Percentiles rank a stretch among this genome's conserved stretches.
These are phyloP conservation scores for Callorhinus ursinus DNA, from an alignment of 2,113 vertebrate species.

Conservation along the genomic window DNA sequence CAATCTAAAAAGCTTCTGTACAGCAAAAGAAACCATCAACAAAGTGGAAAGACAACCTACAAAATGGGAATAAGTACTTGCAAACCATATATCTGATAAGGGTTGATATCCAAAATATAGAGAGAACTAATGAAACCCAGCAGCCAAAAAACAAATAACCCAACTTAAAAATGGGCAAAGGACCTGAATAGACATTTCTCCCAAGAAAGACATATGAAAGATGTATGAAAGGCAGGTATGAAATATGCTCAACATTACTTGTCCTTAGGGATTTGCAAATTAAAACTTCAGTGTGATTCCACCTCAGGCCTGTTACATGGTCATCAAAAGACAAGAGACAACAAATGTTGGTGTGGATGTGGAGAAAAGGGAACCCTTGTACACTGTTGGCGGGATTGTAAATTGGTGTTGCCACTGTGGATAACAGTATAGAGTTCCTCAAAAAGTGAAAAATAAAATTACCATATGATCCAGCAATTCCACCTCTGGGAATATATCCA, in stretches of 20 bases:
- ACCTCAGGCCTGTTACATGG: neutral
- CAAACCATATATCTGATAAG: neutral
- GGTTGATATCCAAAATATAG: neutral
- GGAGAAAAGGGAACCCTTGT: neutral
- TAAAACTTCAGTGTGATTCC: neutral
- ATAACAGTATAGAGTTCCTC: neutral
- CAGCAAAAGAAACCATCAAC: neutral
- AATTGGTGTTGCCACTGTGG: neutral
- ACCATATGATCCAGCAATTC: neutral
- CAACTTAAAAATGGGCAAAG: neutral
- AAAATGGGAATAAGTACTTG: neutral
- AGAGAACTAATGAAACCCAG: neutral
- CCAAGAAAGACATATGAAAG: neutral
- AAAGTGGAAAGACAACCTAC: neutral
- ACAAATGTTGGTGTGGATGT: neutral
- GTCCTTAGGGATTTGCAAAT: neutral
- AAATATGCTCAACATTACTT: neutral
- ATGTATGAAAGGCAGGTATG: neutral
- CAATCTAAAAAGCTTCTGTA: neutral
- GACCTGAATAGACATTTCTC: neutral
- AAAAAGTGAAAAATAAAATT: neutral
- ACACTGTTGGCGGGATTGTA: neutral
- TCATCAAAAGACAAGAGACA: neutral
- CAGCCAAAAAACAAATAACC: neutral
- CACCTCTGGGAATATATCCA: neutral